Base-by-base conservation (phyloP, 2,888 invertebrate species). In the Formica aserva region DNA sequence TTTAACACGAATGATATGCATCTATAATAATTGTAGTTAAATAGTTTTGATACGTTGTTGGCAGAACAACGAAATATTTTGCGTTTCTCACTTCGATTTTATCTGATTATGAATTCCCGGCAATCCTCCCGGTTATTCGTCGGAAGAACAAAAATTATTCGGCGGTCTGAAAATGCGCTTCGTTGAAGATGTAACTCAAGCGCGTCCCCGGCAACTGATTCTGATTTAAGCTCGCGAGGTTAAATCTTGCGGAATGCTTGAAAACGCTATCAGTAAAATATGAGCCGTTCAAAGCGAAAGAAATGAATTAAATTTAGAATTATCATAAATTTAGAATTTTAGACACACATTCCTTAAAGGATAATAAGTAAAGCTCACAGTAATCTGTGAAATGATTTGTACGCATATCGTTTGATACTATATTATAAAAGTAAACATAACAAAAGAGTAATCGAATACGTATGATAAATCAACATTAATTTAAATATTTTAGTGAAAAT, bases 241-340 rank as follows among this genome's bases (percentile, higher is more conserved):
- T 89, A 89, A 52, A 89, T 89, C 89, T 88, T 83, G 69, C 45
- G 88, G 85, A 88, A 88, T 84, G 85, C 75, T 83, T 29, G 65
- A 85, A 86, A 82, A 60, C 65, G 75, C 82, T 84, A 82, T 76
- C 83, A 78, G 65, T 85, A 85, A 90, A 88, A 89, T 88, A 81
- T 55, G 26, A 83, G 22, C 52, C 26, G 22, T 41, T 45, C 22
- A n/a, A 60, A 55, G 71, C 65, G 63, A 88, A 86, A 88, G 88
- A 88, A 89, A 89, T 89, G 85, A 81, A 63, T 72, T 85, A 69
- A 85, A 81, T 67, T 75, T 67, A 18, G 72, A 84, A 83, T 84
- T 83, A 67, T 57, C 35, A 4, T 29, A 52, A 52, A 52, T 69
- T 71, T 45, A 45, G 41, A 15, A 45, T 45, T 60, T 69, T 22